Evolutionary conservation across 2,113 vertebrate genomes (phyloP).

Genomic region (Lepisosteus osseus): DNA sequence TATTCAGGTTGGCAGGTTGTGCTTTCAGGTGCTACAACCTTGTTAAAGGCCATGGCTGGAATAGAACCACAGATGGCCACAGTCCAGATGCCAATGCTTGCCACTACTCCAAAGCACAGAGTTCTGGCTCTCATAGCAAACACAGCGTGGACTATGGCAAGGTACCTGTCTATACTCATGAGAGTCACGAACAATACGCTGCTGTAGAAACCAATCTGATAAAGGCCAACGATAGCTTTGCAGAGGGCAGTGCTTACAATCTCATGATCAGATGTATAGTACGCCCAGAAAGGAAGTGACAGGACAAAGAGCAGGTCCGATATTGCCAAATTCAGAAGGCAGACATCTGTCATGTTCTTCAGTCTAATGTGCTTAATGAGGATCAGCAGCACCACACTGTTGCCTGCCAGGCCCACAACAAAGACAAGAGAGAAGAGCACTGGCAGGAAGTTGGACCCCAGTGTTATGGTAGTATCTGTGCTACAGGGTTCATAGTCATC

Average conservation of each 20-base stretch:
- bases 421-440: conserved; percentile 54
- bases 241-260: conserved; percentile 54
- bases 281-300: conserved; percentile 59
- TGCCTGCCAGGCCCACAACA: conserved; percentile 51
- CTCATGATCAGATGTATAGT: conserved; percentile 52
- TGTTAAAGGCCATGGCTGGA: conserved; percentile 59
- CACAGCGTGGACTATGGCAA: conserved; percentile 79
- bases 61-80: conserved; percentile 47
- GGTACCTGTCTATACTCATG: conserved; percentile 65
- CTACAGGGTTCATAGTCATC: background rate
- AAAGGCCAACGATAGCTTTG: conserved; percentile 59
- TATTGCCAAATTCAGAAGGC: conserved; percentile 62
- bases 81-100: conserved; percentile 58
- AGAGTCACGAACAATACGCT: conserved; percentile 64
- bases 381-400: conserved; percentile 56
- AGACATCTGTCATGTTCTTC: conserved; percentile 54
- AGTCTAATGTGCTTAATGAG: conserved; percentile 50
- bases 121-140: conserved; percentile 64
- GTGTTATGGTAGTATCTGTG: background rate
- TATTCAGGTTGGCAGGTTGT: conserved; percentile 44
- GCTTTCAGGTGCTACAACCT: conserved; percentile 28
- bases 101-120: conserved; percentile 41
- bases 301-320: conserved; percentile 61
- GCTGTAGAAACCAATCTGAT: conserved; percentile 66
- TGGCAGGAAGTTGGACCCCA: conserved; percentile 33